Evolutionary conservation across 2,797 vertebrate species (phyloP).

Genomic region (Ispidina lecontei): DNA sequence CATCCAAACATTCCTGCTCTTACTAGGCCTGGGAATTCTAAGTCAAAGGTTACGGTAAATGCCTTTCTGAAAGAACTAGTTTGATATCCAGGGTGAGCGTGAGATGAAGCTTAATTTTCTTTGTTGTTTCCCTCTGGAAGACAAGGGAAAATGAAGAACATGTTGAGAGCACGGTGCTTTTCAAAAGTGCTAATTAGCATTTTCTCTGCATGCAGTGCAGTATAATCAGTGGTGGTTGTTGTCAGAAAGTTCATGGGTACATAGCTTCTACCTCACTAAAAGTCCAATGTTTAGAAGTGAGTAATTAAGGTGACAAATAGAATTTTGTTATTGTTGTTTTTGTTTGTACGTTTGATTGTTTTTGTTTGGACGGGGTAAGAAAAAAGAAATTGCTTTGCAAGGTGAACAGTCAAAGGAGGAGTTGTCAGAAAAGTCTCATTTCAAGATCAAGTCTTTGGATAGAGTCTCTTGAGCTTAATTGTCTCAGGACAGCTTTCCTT

Average conservation of each 20-base stretch:
- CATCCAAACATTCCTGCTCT: not conserved
- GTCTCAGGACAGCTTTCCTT: not conserved
- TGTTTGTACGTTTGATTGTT: no score
- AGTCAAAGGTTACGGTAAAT: slow-evolving; percentile 59
- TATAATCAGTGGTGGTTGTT: slow-evolving; percentile 45
- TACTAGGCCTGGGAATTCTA: slow-evolving; percentile 66
- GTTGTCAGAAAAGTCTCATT: not conserved
- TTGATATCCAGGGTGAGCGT: slow-evolving; percentile 65
- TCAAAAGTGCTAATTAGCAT: slow-evolving; percentile 72
- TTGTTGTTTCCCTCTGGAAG: slow-evolving; percentile 57
- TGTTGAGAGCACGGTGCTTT: slow-evolving; percentile 43
- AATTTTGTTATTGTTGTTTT: not conserved
- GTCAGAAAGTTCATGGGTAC: slow-evolving; percentile 52
- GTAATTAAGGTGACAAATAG: slow-evolving; percentile 20
- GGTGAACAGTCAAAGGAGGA: not conserved
- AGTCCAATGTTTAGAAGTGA: slow-evolving; percentile 2
- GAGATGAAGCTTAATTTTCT: slow-evolving; percentile 75
- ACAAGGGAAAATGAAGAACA: slow-evolving; percentile 51
- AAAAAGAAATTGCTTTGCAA: not conserved
- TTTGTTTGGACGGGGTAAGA: not conserved
- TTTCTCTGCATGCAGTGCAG: slow-evolving; percentile 46
- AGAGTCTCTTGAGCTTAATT: not conserved
- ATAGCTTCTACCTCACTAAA: not conserved
- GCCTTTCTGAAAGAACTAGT: slow-evolving; percentile 70
- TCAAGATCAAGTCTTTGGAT: not conserved